Conservation (phyloP, 2,113 vertebrate genomes). For the Neolamprologus variostigma region DNA sequence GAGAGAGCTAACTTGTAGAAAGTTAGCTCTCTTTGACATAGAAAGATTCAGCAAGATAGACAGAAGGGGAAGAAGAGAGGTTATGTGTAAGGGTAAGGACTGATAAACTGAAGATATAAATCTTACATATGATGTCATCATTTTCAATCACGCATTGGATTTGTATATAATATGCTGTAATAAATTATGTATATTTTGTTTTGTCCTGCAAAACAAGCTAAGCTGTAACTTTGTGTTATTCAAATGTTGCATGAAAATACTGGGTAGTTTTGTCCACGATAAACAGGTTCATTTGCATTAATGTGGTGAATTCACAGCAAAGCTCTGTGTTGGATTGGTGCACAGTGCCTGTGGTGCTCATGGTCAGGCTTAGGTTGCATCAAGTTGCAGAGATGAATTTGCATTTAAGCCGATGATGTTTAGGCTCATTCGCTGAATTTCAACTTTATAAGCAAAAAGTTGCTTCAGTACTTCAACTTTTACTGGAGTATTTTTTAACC, state of each 20-base stretch:
- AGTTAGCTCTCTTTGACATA: background rate
- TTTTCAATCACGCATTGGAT: background rate
- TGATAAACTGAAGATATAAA: background rate
- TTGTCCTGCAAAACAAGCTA: background rate
- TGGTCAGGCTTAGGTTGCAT: background rate
- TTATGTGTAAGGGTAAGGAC: background rate
- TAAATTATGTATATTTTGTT: background rate
- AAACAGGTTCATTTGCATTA: background rate
- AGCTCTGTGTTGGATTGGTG: background rate
- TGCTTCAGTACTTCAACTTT: background rate
- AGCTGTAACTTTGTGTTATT: background rate
- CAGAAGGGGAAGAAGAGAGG: background rate
- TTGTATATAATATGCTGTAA: background rate
- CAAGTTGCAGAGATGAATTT: background rate
- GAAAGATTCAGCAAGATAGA: background rate
- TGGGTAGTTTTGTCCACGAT: background rate
- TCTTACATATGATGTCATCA: background rate
- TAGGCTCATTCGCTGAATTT: background rate
- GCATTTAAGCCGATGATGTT: background rate
- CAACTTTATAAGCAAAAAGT: background rate
- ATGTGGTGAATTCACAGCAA: background rate
- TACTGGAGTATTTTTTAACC: background rate
- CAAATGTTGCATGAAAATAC: background rate
- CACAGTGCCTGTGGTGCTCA: background rate
- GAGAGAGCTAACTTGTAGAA: background rate